phyloP scores from a whole-genome alignment of 1,140 invertebrate genomes.

The Sarcophaga bullata region DNA sequence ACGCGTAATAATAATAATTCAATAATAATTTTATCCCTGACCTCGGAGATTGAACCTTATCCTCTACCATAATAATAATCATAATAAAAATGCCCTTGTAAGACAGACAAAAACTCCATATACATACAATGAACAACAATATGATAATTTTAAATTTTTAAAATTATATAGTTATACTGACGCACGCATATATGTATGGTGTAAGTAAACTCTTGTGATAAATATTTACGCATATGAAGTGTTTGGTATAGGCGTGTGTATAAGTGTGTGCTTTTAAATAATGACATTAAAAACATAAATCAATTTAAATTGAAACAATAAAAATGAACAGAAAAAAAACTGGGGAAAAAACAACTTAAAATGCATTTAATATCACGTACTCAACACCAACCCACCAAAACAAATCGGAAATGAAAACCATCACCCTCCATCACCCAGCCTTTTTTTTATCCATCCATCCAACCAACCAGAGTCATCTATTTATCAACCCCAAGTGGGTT shows the following conservation, averaged over 20 bases:
- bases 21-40: conserved; percentile 34
- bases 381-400: conserved; percentile 33
- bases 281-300: conserved; percentile 28
- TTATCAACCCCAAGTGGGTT: neutral
- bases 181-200: neutral
- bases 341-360: neutral
- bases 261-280: neutral
- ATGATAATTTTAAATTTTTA: neutral
- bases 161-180: neutral
- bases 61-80: neutral
- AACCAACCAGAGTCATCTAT: too few species aligned
- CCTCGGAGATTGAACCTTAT: conserved; percentile 12
- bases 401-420: conserved; percentile 1
- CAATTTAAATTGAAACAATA: conserved; percentile 40
- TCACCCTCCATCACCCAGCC: too few species aligned
- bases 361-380: conserved; percentile 6
- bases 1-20: neutral
- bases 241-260: too few species aligned
- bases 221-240: conserved; percentile 1
- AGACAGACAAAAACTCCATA: neutral
- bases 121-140: neutral
- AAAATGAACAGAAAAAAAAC: neutral
- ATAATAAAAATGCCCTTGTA: neutral
- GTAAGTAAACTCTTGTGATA: neutral
- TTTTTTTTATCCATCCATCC: neutral